Evolutionary conservation across 2,888 invertebrate genomes (phyloP), one percentile per base, ranked within the genome.

Genomic region (Poecilobothrus nobilitatus): DNA sequence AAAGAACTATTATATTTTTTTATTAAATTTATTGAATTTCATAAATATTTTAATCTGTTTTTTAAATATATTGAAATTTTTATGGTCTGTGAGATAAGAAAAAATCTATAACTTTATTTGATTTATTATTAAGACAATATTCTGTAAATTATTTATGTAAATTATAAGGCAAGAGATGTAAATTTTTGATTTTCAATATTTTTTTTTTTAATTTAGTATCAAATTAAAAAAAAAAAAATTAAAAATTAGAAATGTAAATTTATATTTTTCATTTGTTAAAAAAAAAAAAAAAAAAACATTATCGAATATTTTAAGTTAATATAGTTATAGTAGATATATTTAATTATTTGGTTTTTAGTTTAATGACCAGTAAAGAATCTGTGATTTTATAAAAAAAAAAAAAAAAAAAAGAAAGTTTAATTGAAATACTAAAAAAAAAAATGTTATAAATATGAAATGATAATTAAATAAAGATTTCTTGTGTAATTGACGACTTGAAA

Each of bases 291-390:
- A 53, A 18, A 53, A 53, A 53, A 18, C 2, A 53, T 4, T 4
- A 27, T 27, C 5, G 27, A 27, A 27, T 27, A 27, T 27, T 27
- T 27, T 27, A 4, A 27, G 27, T 27, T 4, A 27, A 5, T 27
- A 12, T 27, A 12, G 53, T 53, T 53, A 53, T 2, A 53, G 6
- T 53, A 18, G 15, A 53, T 53, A 53, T 6, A 53, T 53, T 12
- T 53, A 53, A 53, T 18, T 53, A n/a, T 53, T 53, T 53, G 6
- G 27, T 15, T 63, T 63, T 63, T 22, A 22, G 22, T 22, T 63
- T 63, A 22, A 63, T 63, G 63, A 63, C 63, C 63, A 63, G 63
- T 63, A 63, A 63, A 63, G 10, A 63, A 63, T 63, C 63, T 63
- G 63, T 63, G 63, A 63, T 63, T 63, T 63, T 63, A 63, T 22